A percentile compares a stretch with the other conserved stretches of the same genome.
Evolutionary conservation across 2,113 vertebrate genomes (phyloP).

Genomic region (Callipepla californica): DNA sequence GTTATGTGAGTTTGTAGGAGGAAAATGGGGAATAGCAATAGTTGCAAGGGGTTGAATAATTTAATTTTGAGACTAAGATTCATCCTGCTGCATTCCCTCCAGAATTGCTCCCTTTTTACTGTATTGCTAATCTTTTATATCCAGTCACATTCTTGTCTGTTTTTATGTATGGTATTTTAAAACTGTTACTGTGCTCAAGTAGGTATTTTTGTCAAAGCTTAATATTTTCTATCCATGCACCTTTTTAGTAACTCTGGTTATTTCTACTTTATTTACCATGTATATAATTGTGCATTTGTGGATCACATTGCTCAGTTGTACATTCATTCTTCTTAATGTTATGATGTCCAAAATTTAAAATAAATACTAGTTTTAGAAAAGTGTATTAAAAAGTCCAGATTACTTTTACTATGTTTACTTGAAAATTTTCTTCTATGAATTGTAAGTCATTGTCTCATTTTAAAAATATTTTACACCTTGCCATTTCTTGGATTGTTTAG

Average conservation of each 20-base stretch:
- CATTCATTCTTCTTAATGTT: background rate
- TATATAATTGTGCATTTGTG: background rate
- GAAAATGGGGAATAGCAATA: background rate
- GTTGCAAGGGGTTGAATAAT: conserved; percentile 15
- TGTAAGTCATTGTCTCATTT: no score
- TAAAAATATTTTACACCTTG: no score
- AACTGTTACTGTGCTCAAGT: background rate
- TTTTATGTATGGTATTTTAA: background rate
- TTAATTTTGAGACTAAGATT: background rate
- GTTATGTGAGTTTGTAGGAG: background rate
- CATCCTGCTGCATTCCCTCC: background rate
- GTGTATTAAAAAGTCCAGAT: background rate
- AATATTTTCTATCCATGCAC: background rate
- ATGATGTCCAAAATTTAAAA: background rate
- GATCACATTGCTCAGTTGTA: background rate
- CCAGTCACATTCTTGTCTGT: conserved; percentile 26
- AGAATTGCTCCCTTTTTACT: conserved; percentile 29
- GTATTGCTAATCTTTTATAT: background rate
- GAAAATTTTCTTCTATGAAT: background rate
- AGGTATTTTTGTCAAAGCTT: background rate
- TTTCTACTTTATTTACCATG: background rate
- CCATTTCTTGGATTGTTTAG: background rate
- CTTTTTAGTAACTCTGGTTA: conserved; percentile 37
- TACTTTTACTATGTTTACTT: background rate
- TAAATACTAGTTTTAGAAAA: background rate